A percentile compares a stretch with the other conserved stretches of the same genome.
These are phyloP conservation scores for Stictocephala bisonia DNA, from an alignment of 2,888 invertebrate genomes.

Conservation along the genomic window DNA sequence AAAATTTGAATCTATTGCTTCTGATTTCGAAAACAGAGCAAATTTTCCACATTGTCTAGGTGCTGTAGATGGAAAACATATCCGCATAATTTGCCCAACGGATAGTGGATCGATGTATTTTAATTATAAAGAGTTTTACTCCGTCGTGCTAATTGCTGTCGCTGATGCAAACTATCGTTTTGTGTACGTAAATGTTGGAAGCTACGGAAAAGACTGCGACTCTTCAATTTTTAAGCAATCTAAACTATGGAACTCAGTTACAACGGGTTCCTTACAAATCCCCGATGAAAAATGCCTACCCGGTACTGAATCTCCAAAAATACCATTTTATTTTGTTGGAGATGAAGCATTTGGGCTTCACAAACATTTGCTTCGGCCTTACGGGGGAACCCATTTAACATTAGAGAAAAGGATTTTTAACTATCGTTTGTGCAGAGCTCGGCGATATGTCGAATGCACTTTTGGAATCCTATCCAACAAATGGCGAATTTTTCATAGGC, in stretches of 20 bases:
- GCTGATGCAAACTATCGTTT: constrained; percentile 47
- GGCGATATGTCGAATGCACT: constrained; percentile 55
- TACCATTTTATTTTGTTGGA: constrained; percentile 57
- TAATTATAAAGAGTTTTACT: constrained; percentile 46
- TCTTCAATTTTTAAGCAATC: constrained; percentile 35
- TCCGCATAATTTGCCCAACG: constrained; percentile 28
- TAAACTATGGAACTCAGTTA: constrained; percentile 36
- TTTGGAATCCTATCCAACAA: constrained; percentile 56
- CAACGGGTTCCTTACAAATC: constrained; percentile 52
- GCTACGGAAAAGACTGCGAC: constrained; percentile 39
- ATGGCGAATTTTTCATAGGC: constrained; percentile 62
- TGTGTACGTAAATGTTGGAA: constrained; percentile 56
- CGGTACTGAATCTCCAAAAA: constrained; percentile 50
- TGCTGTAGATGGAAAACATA: constrained; percentile 38
- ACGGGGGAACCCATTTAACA: constrained; percentile 51
- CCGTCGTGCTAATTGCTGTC: constrained; percentile 43
- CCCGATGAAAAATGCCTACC: constrained; percentile 55
- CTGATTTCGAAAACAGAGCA: too few species aligned
- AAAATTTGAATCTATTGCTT: too few species aligned
- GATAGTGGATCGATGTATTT: constrained; percentile 41
- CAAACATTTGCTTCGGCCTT: constrained; percentile 53
- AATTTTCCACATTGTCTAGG: constrained; percentile 45
- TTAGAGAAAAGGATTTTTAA: constrained; percentile 56
- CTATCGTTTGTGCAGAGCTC: constrained; percentile 54
- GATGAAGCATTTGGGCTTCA: constrained; percentile 57